A percentile compares a stretch with the other conserved stretches of the same genome.
These are phyloP conservation scores for Anas capensis DNA, from an alignment of 2,797 vertebrate species.

Conservation along the genomic window DNA sequence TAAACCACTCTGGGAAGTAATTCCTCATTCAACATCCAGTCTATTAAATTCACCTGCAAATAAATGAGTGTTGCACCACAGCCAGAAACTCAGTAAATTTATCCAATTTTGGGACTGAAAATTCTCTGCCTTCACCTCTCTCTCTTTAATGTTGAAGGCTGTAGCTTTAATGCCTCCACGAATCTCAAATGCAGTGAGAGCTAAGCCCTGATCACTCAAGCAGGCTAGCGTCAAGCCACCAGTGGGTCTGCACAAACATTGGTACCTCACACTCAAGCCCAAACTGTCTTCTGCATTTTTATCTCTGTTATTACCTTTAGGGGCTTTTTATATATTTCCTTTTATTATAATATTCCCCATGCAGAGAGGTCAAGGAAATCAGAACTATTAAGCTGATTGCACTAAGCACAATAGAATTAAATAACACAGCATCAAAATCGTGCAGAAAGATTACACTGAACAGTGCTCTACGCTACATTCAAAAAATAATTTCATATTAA, in stretches of 20 bases:
- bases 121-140: conserved; percentile 30
- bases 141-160: background rate
- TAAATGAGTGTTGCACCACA: conserved; percentile 25
- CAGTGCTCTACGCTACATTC: background rate
- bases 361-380: conserved; percentile 27
- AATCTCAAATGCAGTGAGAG: conserved; percentile 19
- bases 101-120: conserved; percentile 25
- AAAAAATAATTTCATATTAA: background rate
- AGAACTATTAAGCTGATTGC: conserved; percentile 9
- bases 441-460: background rate
- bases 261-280: background rate
- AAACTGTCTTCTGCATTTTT: background rate
- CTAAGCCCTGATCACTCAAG: background rate
- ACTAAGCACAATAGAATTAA: conserved; percentile 34
- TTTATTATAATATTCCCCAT: background rate
- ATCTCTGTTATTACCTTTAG: background rate
- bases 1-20: conserved; percentile 4
- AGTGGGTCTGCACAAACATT: background rate
- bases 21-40: conserved; percentile 41
- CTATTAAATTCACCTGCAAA: conserved; percentile 61
- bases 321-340: background rate
- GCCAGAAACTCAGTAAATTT: conserved; percentile 29
- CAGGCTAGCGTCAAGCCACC: background rate
- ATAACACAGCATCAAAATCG: background rate
- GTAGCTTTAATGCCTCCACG: background rate